These are phyloP conservation scores for Tribolium castaneum DNA, from an alignment of 1,140 invertebrate genomes.

Conservation along the genomic window DNA sequence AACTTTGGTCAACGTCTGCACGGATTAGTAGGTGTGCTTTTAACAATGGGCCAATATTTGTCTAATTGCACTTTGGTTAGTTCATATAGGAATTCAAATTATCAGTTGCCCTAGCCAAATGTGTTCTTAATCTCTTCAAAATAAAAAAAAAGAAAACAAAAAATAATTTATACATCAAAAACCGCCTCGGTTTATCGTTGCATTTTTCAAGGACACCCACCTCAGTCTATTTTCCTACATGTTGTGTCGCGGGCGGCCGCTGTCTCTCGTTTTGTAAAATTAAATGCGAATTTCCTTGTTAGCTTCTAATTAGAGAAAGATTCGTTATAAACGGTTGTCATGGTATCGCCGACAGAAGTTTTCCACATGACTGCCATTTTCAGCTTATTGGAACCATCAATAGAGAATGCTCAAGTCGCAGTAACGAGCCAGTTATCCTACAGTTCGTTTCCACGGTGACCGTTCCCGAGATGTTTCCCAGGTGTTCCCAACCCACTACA, in stretches of 20 bases:
- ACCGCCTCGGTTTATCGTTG: too few relatives aligned
- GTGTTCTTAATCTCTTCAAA: too few relatives aligned
- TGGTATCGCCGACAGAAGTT: conserved; percentile 43
- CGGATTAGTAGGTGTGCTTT: too few relatives aligned
- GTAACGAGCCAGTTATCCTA: conserved; percentile 39
- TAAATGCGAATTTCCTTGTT: conserved; percentile 42
- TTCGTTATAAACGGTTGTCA: conserved; percentile 47
- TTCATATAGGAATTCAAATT: too few relatives aligned
- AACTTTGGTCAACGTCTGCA: too few relatives aligned
- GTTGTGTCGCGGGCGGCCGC: background rate
- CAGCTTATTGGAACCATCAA: conserved; percentile 36
- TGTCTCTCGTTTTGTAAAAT: conserved; percentile 31
- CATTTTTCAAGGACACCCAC: background rate
- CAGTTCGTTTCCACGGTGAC: conserved; percentile 38
- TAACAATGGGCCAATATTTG: too few relatives aligned
- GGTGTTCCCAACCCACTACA: conserved; percentile 5
- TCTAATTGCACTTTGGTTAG: too few relatives aligned
- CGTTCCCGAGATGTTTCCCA: conserved; percentile 18
- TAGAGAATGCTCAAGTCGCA: conserved; percentile 40
- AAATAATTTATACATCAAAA: too few relatives aligned
- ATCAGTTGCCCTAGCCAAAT: too few relatives aligned
- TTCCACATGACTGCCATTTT: conserved; percentile 47
- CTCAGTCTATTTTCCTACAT: background rate
- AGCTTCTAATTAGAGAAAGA: conserved; percentile 44
- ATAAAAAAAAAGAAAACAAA: too few relatives aligned